Evolutionary conservation across 2,797 vertebrate species (phyloP).

Genomic region (Hydrophis major): DNA sequence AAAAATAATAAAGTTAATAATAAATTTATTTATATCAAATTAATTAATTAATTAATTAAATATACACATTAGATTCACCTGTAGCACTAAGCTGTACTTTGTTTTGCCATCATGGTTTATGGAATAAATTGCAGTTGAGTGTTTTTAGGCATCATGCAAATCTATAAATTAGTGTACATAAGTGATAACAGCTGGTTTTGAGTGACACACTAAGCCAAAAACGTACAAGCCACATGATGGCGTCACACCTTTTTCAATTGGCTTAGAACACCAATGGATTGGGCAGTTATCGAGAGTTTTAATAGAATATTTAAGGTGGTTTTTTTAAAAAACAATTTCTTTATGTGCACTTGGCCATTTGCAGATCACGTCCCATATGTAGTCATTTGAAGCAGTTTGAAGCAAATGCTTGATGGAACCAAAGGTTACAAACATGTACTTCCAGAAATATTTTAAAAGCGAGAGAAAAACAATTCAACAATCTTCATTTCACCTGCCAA

Average conservation of each 20-base stretch:
- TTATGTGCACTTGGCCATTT: background rate
- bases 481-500: conserved; percentile 20
- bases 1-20: no score
- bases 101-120: background rate
- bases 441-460: background rate
- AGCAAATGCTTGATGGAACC: background rate
- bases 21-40: no score
- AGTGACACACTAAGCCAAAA: background rate
- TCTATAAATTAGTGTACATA: background rate
- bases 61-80: background rate
- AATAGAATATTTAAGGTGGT: background rate
- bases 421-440: background rate
- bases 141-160: background rate
- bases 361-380: background rate
- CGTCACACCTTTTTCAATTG: background rate
- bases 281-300: fast-evolving
- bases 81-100: background rate
- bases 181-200: background rate
- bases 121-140: background rate
- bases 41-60: no score
- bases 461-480: background rate
- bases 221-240: background rate
- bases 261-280: background rate
- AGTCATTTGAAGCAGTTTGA: background rate
- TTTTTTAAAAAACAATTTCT: background rate